Evolutionary conservation across 2,888 invertebrate genomes (phyloP), one percentile per base, ranked within the genome.

Genomic region (Shargacucullia verbasci): DNA sequence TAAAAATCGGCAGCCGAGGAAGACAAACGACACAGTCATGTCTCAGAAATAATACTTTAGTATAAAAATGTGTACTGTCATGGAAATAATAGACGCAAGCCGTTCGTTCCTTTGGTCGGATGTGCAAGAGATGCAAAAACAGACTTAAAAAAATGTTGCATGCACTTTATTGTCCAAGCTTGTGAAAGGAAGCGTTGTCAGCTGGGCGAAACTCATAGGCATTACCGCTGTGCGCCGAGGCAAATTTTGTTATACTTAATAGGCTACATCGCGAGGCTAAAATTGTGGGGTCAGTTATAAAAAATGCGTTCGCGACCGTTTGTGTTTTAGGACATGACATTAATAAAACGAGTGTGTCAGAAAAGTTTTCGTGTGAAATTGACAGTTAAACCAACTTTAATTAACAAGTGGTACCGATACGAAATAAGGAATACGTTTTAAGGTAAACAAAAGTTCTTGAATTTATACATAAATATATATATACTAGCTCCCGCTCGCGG

Each of bases 11-110:
- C n/a, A 10, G 2, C 1, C 33, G 7, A 11, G 33, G 33, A 33
- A 33, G 10, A n/a, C n/a, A 5, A 1, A 1, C 4, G 2, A 13
- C 35, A 35, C 35, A 7, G 1, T 4, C 33, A n/a, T 37, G 14
- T 13, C 13, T 5, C 12, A 31, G 31, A 43, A 0, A 0, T 25
- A 12, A 5, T 40, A 40, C 5, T 12, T 15, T 7, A 11, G 31
- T 31, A 2, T 3, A 31, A 37, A 33, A 56, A 67, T 61, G 50
- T 47, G 56, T 35, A 1, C 11, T 1, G 41, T 61, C 47, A 41
- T 48, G 13, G 68, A 31, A 66, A 66, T 62, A 57, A 15, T 48
- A 66, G 9, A 6, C 37, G 29, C 38, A n/a, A 7, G 25, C 14
- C 13, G 37, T 14, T 43, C 43, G 29, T 50, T 35, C 46, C 39